A percentile compares a stretch with the other conserved stretches of the same genome.
These are phyloP conservation scores for Drosophila algonquin DNA, from an alignment of 2,888 invertebrate species.

Conservation along the genomic window DNA sequence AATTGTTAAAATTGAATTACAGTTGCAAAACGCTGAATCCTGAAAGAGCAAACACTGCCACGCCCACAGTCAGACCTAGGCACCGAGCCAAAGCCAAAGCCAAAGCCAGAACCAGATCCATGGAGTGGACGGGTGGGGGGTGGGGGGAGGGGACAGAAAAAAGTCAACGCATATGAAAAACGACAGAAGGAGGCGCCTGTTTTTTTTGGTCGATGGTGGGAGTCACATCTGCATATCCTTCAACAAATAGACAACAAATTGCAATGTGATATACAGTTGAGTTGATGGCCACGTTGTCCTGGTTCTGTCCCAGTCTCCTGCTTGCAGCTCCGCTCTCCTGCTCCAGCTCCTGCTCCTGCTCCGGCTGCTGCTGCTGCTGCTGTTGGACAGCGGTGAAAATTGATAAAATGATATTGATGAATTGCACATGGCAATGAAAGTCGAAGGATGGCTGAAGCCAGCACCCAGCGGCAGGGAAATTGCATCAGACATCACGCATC, in stretches of 20 bases:
- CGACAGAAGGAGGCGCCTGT: slow-evolving; percentile 42
- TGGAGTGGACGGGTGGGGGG: slow-evolving; percentile 1
- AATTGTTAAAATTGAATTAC: slow-evolving; percentile 82
- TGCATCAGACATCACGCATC: slow-evolving; percentile 12
- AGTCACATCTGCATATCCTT: slow-evolving; percentile 76
- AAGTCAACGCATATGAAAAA: slow-evolving; percentile 66
- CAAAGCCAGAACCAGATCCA: neutral
- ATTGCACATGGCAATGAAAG: slow-evolving; percentile 73
- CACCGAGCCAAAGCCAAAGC: slow-evolving; percentile 3
- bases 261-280: slow-evolving; percentile 77
- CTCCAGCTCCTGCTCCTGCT: slow-evolving; percentile 37
- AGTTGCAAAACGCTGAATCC: slow-evolving; percentile 77
- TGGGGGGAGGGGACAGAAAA: neutral
- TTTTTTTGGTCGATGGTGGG: slow-evolving; percentile 35
- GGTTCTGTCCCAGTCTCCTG: slow-evolving; percentile 11
- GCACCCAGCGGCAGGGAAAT: slow-evolving; percentile 25
- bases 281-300: slow-evolving; percentile 54
- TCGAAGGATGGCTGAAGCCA: slow-evolving; percentile 18
- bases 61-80: slow-evolving; percentile 20
- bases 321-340: neutral
- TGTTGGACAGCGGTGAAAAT: slow-evolving; percentile 80
- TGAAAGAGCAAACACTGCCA: slow-evolving; percentile 58
- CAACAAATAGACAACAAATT: slow-evolving; percentile 79
- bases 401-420: slow-evolving; percentile 83
- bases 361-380: neutral